A percentile compares a stretch with the other conserved stretches of the same genome.
Evolutionary conservation across 2,888 invertebrate genomes (phyloP).

Genomic region (Oconnorella tubifera): DNA sequence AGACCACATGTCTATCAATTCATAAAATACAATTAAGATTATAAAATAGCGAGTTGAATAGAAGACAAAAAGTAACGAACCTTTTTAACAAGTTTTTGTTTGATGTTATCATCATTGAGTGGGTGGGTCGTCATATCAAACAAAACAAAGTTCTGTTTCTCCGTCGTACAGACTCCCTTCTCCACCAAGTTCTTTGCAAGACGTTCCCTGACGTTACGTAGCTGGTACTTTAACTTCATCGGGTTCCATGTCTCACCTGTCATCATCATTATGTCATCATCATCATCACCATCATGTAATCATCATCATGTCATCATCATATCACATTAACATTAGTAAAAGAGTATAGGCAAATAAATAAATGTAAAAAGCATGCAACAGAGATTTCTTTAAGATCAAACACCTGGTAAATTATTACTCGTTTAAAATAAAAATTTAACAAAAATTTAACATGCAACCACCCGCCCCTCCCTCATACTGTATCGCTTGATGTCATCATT

Average conservation of each 20-base stretch:
- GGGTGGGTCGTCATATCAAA: slow-evolving; percentile 99
- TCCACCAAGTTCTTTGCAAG: slow-evolving; percentile 98
- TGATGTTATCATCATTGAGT: slow-evolving; percentile 87
- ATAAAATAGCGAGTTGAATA: no score
- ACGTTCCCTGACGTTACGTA: slow-evolving; percentile 97
- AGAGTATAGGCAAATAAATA: no score
- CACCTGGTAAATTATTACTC: no score
- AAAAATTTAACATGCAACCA: no score
- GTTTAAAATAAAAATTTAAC: no score
- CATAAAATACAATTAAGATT: no score
- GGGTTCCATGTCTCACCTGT: slow-evolving; percentile 99
- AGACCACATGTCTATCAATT: no score
- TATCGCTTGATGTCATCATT: no score
- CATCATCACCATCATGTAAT: background rate
- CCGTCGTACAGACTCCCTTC: slow-evolving; percentile 97
- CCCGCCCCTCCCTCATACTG: no score
- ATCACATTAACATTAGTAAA: background rate
- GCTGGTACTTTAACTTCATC: slow-evolving; percentile 91
- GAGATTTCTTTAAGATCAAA: no score
- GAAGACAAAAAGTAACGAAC: no score
- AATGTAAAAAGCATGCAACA: no score
- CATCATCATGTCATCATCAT: background rate
- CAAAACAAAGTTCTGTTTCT: slow-evolving; percentile 97
- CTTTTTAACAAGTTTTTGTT: slow-evolving; percentile 94
- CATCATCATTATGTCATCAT: background rate